Conservation (phyloP, 2,888 invertebrate species). For the Drosophila colorata region DNA sequence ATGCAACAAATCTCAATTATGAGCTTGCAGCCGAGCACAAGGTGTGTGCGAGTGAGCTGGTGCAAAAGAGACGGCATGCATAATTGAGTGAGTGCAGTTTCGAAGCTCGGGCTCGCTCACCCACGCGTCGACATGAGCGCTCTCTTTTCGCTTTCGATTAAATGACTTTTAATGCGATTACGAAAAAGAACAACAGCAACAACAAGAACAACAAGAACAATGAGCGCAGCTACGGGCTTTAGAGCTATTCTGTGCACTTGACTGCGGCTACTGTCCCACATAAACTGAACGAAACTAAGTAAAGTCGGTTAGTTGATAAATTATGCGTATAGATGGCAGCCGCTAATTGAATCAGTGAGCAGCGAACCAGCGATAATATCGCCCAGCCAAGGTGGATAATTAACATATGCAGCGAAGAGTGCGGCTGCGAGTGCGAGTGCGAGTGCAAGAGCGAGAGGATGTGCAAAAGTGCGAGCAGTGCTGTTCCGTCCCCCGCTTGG, state of each 20-base stretch:
- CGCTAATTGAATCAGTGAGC: constrained; percentile 75
- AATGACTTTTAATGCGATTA: constrained; percentile 79
- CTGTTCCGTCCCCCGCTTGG: constrained; percentile 21
- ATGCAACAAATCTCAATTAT: constrained; percentile 79
- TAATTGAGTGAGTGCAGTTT: constrained; percentile 17
- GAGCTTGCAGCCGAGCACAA: constrained; percentile 50
- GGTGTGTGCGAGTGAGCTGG: constrained; percentile 33
- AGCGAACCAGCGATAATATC: constrained; percentile 39
- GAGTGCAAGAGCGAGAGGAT: not conserved
- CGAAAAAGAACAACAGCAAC: constrained; percentile 30
- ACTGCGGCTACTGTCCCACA: constrained; percentile 57
- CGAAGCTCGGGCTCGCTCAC: constrained; percentile 23
- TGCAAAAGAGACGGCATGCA: constrained; percentile 1
- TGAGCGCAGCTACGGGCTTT: constrained; percentile 10
- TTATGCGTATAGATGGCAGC: constrained; percentile 59
- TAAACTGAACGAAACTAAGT: constrained; percentile 32
- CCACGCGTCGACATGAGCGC: constrained; percentile 28
- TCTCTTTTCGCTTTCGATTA: constrained; percentile 72
- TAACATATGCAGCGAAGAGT: constrained; percentile 51
- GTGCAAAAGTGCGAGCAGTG: constrained; percentile 1
- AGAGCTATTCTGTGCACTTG: constrained; percentile 57
- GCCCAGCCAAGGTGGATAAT: constrained; percentile 53
- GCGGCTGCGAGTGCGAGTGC: not conserved
- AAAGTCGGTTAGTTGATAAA: constrained; percentile 37
- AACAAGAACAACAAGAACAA: constrained; percentile 33